phyloP scores from a whole-genome alignment of 2,797 vertebrate genomes.

The Syngnathus acus region DNA sequence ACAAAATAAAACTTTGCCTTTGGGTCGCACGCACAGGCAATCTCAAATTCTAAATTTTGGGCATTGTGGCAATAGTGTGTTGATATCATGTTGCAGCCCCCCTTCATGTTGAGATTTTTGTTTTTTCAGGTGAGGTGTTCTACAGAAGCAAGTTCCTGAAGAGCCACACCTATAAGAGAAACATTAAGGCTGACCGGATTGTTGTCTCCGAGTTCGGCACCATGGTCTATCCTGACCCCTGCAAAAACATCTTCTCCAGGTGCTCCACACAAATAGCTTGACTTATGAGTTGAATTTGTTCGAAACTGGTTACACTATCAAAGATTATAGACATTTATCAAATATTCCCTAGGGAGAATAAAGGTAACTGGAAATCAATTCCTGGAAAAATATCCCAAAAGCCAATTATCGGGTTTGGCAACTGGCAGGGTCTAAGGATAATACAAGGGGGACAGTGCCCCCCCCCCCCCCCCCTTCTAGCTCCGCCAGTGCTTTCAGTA shows the following conservation, averaged over 20 bases:
- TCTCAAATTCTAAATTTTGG: too few species aligned
- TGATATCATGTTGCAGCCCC: not conserved
- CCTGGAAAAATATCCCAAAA: too few species aligned
- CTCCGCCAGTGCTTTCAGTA: too few species aligned
- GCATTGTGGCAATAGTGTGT: not conserved
- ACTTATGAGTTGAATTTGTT: not conserved
- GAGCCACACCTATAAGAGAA: conserved; percentile 81
- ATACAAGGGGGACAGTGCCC: too few species aligned
- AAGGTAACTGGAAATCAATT: too few species aligned
- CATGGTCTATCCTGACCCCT: conserved; percentile 90
- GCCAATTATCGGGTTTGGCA: too few species aligned
- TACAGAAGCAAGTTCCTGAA: conserved; percentile 87
- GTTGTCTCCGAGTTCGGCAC: conserved; percentile 94
- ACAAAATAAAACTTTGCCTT: too few species aligned
- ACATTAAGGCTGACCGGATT: conserved; percentile 78
- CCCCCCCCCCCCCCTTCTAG: too few species aligned
- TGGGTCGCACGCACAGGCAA: too few species aligned
- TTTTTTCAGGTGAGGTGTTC: conserved; percentile 77
- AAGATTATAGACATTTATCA: too few species aligned
- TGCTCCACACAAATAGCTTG: conserved; percentile 38
- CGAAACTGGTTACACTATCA: not conserved
- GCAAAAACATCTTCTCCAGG: conserved; percentile 92
- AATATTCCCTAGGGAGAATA: too few species aligned
- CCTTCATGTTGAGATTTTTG: not conserved
- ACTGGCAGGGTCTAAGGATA: too few species aligned